Base-by-base conservation (phyloP, 1,140 invertebrate species). In the Ericerus pela region DNA sequence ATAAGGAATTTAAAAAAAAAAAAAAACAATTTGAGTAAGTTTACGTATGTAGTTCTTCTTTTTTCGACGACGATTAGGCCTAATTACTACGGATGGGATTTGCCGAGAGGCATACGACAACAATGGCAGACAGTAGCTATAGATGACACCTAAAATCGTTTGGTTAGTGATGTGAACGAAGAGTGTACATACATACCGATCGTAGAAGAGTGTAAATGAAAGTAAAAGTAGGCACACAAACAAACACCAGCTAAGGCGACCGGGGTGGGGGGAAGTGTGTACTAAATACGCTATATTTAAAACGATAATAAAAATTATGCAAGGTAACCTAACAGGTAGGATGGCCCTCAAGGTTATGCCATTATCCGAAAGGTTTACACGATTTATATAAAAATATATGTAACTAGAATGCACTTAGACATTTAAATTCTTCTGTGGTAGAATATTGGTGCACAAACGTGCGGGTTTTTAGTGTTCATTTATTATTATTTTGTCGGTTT, bases 301-400 rank as follows among this genome's bases (percentile, higher is more conserved):
- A 47, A 47, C 41, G 41, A 47, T 47, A 47, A 47, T 47, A 47
- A 47, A 24, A 47, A 47, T 47, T 47, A 47, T 47, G 41, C 41
- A 47, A 47, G 41, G 41, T 47, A 47, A 47, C 41, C 41, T 47
- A 47, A 47, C 41, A 47, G 18, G 41, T 47, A 47, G 41, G 41
- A 47, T 47, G 22, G 41, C 41, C 41, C 41, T 47, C 41, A 47
- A 47, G 41, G 41, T 47, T 47, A 47, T 24, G 41, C 41, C 41
- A 47, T 47, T 47, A 47, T 47, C 41, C 41, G 41, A 47, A 47
- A 47, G 41, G 41, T 47, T 47, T 47, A 47, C 41, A 24, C 41
- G 41, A 47, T 47, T 47, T 47, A 47, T 47, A 47, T 47, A 47
- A 47, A 47, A 47, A 47, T 47, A 47, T 47, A 47, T 47, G 41